Conservation (phyloP, 1,140 invertebrate species). For the Orchesella cincta region DNA sequence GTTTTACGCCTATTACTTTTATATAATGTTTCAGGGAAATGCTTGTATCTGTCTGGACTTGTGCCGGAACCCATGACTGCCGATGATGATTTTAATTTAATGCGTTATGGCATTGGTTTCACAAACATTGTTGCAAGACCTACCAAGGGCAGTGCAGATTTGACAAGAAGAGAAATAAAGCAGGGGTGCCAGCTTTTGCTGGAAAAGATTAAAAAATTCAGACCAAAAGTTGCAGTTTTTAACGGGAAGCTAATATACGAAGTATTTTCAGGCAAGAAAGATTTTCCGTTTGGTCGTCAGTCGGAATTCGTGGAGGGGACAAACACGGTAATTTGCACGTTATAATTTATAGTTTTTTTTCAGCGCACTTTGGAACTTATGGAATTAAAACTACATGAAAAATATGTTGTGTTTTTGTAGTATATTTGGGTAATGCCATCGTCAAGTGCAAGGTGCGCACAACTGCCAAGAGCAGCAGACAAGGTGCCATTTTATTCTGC, state of each 20-base stretch:
- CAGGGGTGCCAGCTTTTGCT: slow-evolving; percentile 86
- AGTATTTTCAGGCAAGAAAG: slow-evolving; percentile 95
- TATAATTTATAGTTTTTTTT: background rate
- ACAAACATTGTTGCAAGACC: slow-evolving; percentile 95
- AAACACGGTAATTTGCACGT: slow-evolving; percentile 74
- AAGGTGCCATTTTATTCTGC: slow-evolving; percentile 96
- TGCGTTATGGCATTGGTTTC: slow-evolving; percentile 93
- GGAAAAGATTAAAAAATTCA: slow-evolving; percentile 88
- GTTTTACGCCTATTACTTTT: background rate
- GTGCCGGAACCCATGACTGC: slow-evolving; percentile 93
- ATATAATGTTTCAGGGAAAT: slow-evolving; percentile 77
- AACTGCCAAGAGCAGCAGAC: slow-evolving; percentile 89
- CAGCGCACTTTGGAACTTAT: background rate
- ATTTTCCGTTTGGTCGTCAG: slow-evolving; percentile 94
- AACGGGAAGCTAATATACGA: slow-evolving; percentile 98
- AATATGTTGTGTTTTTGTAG: slow-evolving; percentile 65
- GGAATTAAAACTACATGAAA: background rate
- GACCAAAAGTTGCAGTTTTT: slow-evolving; percentile 95
- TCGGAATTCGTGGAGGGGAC: slow-evolving; percentile 89
- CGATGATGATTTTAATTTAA: slow-evolving; percentile 89
- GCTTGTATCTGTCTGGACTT: slow-evolving; percentile 87
- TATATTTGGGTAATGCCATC: slow-evolving; percentile 99
- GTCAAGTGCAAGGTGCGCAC: slow-evolving; percentile 91
- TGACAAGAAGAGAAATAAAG: slow-evolving; percentile 94
- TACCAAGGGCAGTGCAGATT: slow-evolving; percentile 92